Percentiles rank a stretch among this genome's conserved stretches.
phyloP scores from a whole-genome alignment of 1,140 invertebrate genomes.

The Trachymyrmex septentrionalis region DNA sequence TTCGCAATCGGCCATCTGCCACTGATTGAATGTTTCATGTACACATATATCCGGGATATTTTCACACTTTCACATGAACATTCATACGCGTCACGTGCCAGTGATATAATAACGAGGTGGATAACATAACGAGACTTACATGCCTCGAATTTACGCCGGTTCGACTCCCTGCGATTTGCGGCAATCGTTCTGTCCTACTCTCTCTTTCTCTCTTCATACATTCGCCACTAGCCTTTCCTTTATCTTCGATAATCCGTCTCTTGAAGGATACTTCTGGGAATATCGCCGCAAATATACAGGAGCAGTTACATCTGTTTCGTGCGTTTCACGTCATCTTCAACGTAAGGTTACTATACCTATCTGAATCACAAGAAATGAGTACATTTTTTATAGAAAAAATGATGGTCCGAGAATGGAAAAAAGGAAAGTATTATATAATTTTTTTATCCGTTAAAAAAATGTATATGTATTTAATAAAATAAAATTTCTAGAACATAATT shows the following conservation, averaged over 20 bases:
- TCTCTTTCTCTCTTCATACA: slow-evolving; percentile 35
- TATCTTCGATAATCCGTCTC: slow-evolving; percentile 61
- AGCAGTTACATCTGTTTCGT: slow-evolving; percentile 29
- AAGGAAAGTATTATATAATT: too few species aligned
- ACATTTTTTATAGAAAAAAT: too few species aligned
- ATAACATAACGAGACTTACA: slow-evolving; percentile 77
- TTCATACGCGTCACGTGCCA: slow-evolving; percentile 76
- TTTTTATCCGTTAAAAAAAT: too few species aligned
- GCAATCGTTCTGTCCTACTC: slow-evolving; percentile 19
- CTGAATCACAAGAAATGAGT: too few species aligned
- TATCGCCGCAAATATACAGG: slow-evolving; percentile 18
- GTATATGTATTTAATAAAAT: too few species aligned
- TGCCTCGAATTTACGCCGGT: slow-evolving; percentile 75
- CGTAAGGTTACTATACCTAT: background rate
- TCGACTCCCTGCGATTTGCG: slow-evolving; percentile 50
- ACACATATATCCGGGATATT: background rate
- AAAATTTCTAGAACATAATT: too few species aligned
- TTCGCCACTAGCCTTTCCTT: slow-evolving; percentile 43
- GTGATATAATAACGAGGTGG: slow-evolving; percentile 77
- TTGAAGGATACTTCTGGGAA: slow-evolving; percentile 51
- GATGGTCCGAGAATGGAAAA: too few species aligned
- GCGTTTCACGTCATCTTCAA: background rate
- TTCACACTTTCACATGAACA: slow-evolving; percentile 11
- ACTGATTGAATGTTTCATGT: slow-evolving; percentile 46
- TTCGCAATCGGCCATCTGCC: slow-evolving; percentile 7